Evolutionary conservation across 2,113 vertebrate genomes (phyloP).

Genomic region (Microcebus tavaratra): DNA sequence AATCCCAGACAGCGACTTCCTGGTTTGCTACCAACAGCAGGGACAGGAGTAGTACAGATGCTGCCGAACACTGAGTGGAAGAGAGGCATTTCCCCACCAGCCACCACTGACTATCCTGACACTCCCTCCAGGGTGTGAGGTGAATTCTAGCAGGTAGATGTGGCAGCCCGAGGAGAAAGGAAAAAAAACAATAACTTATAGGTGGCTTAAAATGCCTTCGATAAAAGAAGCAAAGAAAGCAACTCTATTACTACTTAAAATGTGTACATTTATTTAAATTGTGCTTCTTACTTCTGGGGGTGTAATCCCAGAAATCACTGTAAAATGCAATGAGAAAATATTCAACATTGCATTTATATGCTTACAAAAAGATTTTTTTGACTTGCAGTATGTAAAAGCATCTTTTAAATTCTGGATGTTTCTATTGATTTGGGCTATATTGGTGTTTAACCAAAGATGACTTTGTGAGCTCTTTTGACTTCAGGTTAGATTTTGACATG

Average conservation of each 20-base stretch:
- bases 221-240: neutral
- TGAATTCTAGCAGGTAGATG: neutral
- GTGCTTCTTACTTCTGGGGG: neutral
- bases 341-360: neutral
- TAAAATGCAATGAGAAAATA: neutral
- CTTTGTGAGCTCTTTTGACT: neutral
- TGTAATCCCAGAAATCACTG: neutral
- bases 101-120: fast-evolving
- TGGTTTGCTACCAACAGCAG: neutral
- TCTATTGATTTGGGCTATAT: neutral
- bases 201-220: neutral
- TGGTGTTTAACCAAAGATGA: neutral
- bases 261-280: neutral
- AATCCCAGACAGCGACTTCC: neutral
- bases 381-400: no score
- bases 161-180: neutral
- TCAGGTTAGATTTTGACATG: neutral
- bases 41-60: neutral
- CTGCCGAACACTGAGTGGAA: neutral
- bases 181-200: neutral
- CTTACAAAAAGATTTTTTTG: neutral
- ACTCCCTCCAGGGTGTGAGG: neutral
- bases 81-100: neutral
- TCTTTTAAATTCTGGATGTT: neutral
- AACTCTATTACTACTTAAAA: neutral